Conservation (phyloP, 2,113 vertebrate species). For the Sinosuthora webbiana region DNA sequence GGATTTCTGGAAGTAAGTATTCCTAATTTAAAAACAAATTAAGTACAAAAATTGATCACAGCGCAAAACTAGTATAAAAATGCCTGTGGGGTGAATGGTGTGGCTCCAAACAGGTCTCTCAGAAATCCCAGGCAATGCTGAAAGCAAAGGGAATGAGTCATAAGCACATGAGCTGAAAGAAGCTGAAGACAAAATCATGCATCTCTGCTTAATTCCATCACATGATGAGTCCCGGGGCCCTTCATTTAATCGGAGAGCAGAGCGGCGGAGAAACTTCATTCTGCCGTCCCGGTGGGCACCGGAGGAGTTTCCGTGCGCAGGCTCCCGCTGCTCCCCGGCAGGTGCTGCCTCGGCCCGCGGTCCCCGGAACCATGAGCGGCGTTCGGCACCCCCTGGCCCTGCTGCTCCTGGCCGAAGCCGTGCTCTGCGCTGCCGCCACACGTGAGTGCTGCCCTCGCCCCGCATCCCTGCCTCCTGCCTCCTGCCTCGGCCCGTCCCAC, state of each 20-base stretch:
- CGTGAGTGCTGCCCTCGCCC: constrained; percentile 66
- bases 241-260: constrained; percentile 61
- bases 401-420: constrained; percentile 46
- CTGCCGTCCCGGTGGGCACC: background rate
- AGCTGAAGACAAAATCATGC: constrained; percentile 75
- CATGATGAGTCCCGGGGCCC: constrained; percentile 77
- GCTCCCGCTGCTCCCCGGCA: background rate
- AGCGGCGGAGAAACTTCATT: constrained; percentile 4
- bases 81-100: constrained; percentile 34
- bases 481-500: accelerated
- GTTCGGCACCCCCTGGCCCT: background rate
- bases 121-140: constrained; percentile 50
- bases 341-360: accelerated
- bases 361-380: constrained; percentile 40
- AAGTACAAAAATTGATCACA: constrained; percentile 5
- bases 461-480: background rate
- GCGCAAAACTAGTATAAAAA: constrained; percentile 11
- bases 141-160: constrained; percentile 76
- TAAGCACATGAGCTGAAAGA: constrained; percentile 77
- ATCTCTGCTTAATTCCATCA: constrained; percentile 78
- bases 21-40: constrained; percentile 74
- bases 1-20: constrained; percentile 67
- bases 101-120: constrained; percentile 41
- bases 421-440: constrained; percentile 21
- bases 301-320: background rate